Base-by-base conservation (phyloP, 2,113 vertebrate species). In the Phyllostomus hastatus region DNA sequence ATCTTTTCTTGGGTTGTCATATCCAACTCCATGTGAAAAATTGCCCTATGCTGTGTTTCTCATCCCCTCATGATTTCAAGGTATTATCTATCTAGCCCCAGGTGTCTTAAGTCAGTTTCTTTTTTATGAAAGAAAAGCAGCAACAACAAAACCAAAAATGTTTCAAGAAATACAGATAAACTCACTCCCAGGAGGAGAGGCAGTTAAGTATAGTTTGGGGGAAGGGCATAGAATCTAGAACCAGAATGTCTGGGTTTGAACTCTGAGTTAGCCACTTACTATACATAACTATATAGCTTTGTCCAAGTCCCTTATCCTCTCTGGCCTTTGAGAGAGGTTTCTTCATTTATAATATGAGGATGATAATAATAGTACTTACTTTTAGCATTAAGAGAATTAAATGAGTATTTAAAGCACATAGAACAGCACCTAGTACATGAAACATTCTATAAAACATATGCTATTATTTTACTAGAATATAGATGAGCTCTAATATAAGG, bases 121-220 rank as follows among this genome's bases (percentile, higher is more conserved):
- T 35, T 70, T 66, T 61, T 31, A 24, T 46, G n/a, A 80, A 89
- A 79, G 16, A 17, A 57, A 57, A 82, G 64, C 6, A 73, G n/a
- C n/a, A 66, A 24, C 16, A 38, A 52, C 10, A 66, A 83, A 82
- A 61, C 24, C 22, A 80, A 69, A 86, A 67, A 61, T 64, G 35
- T 91, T 73, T 96, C 57, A 75, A 38, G 41, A 80, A 59, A 66
- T 72, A 80, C 83, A 81, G 73, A 93, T 52, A 75, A 85, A 69
- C 12, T 70, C 64, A 67, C 24, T 93, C 35, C 22, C 50, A 43
- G 28, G 28, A 66, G 66, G 54, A 50, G 69, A 78, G 38, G 26
- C 24, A 24, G 59, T 64, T 41, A 41, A 57, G 26, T 41, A 10
- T 28, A 50, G 26, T 4, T 87, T 78, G 70, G n/a, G 72, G 90